A percentile compares a stretch with the other conserved stretches of the same genome.
Conservation (phyloP, 2,797 vertebrate species). For the Manis pentadactyla region DNA sequence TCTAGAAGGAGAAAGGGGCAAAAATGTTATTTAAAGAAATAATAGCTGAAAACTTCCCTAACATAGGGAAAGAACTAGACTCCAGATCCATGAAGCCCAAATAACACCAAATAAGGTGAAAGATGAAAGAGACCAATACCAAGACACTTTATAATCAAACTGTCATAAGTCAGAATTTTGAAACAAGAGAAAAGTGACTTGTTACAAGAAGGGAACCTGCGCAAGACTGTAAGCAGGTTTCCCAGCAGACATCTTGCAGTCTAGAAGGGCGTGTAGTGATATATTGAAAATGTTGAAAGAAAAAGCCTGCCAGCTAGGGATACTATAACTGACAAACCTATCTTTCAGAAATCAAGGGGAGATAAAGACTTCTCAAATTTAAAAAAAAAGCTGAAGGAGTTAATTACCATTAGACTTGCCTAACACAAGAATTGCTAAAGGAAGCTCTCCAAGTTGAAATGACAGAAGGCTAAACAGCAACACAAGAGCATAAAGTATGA, state of each 20-base stretch:
- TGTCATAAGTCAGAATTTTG: neutral
- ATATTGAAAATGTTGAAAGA: neutral
- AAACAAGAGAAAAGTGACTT: neutral
- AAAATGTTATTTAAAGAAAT: neutral
- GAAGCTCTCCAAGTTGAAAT: neutral
- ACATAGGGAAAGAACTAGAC: neutral
- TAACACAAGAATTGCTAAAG: neutral
- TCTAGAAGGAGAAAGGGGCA: neutral
- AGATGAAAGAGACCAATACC: neutral
- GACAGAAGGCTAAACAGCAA: neutral
- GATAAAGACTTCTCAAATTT: neutral
- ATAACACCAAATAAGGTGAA: neutral
- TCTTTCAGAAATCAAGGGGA: neutral
- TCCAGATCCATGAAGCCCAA: neutral
- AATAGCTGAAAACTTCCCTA: neutral
- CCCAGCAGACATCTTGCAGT: neutral
- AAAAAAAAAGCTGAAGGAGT: neutral
- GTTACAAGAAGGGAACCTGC: neutral
- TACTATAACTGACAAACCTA: neutral
- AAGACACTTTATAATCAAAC: neutral
- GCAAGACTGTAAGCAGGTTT: neutral
- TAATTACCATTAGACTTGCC: neutral
- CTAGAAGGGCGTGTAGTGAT: neutral
- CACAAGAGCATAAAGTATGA: neutral
- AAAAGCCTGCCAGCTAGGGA: too few species aligned